Base-by-base conservation (phyloP, 2,888 invertebrate genomes). In the Abrostola tripartita region DNA sequence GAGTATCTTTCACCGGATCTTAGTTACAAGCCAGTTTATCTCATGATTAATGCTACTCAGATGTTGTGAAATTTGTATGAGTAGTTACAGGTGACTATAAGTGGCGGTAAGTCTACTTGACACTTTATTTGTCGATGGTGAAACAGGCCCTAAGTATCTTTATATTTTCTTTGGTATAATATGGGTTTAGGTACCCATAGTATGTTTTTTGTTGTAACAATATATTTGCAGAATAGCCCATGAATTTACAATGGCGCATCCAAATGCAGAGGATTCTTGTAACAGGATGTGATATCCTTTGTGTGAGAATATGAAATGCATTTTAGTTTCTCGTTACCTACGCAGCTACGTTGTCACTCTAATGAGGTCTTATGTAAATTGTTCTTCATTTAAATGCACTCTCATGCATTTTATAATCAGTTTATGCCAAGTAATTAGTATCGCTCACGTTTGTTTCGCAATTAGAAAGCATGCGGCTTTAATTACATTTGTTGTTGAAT, bases 191-290 rank as follows among this genome's bases (percentile, higher is more conserved):
- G n/a, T n/a, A n/a, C n/a, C n/a, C n/a, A n/a, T n/a, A n/a, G n/a
- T n/a, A n/a, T n/a, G n/a, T n/a, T 24, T 10, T 49, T 8, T 11
- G 24, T 50, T 50, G 11, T n/a, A 10, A 5, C 4, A 10, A 5
- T 35, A 11, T 49, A 11, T 14, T 69, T 73, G 67, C 79, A 79
- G 86, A 78, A 79, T 78, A 52, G 14, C 74, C 74, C 71, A 24
- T 35, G 40, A 84, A 85, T 86, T 85, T 84, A 76, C 82, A 82
- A 81, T 77, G 72, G 72, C 79, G 81, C 84, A 87, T 84, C 82
- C 83, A 81, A 85, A 85, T 83, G 83, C 82, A 81, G 81, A 85
- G 85, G 82, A 84, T 84, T 83, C 82, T 85, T 84, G 85, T 86
- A 81, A 84, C 84, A 82, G 80, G 79, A 86, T 86, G 85, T 63